Evolutionary conservation across 2,113 vertebrate genomes (phyloP), one percentile per base, ranked within the genome.

Genomic region (Caranx melampygus): DNA sequence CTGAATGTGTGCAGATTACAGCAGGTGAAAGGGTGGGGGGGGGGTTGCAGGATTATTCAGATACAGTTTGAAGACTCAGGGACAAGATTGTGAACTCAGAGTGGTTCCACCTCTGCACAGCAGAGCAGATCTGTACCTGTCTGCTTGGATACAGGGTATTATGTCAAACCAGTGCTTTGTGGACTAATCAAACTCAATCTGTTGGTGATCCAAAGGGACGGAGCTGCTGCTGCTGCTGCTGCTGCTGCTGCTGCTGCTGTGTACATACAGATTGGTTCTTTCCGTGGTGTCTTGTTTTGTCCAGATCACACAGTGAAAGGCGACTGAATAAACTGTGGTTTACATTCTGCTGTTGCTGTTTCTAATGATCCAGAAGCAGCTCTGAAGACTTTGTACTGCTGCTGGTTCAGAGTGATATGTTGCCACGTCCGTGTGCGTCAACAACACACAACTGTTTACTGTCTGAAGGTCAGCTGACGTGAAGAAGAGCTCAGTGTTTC

Each of bases 21-120:
- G 51, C 33, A 71, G 54, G 69, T 8, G 54, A 35, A 4, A 12
- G 54, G 49, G 60, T 55, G 73, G 60, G 79, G 75, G 21, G 54
- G 74, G 63, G 58, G 72, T 71, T 68, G 73, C 42, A 51, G 75
- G 68, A 84, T 84, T 89, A 75, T 86, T 86, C 79, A 81, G 66
- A 89, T 66, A 35, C 65, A 72, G 82, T 87, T 79, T 84, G 87
- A 89, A 90, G 91, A 91, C 93, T 94, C 93, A 94, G 93, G 92
- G 92, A 92, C 74, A 88, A 68, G 92, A 89, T 68, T 21, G 66
- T 78, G 72, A 82, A 83, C 71, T 83, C 68, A 66, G 70, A 85
- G 35, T 5, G 75, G 62, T 82, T 74, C 59, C 68, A 77, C 74
- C 59, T 84, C 78, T 88, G 81, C 83, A 77, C 63, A 79, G 85